phyloP scores from a whole-genome alignment of 2,113 vertebrate genomes.

The Parotia lawesii region DNA sequence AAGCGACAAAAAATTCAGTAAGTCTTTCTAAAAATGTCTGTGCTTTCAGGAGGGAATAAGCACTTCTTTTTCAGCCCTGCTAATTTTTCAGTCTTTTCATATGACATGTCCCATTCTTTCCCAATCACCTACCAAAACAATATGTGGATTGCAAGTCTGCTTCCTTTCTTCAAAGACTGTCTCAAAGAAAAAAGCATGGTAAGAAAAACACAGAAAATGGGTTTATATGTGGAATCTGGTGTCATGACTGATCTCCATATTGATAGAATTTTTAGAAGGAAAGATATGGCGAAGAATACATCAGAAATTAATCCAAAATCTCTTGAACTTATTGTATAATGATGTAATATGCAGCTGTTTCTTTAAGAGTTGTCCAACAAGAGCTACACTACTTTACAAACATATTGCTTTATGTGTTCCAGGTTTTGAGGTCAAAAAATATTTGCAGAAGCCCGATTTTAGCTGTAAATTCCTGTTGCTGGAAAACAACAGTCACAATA shows the following conservation, averaged over 20 bases:
- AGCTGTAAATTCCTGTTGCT: not conserved
- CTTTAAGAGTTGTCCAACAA: not conserved
- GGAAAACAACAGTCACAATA: not conserved
- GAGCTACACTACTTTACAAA: not conserved
- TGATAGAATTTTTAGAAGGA: not conserved
- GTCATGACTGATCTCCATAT: not conserved
- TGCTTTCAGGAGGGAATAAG: not conserved
- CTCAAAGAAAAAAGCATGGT: not conserved
- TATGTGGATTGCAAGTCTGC: not conserved
- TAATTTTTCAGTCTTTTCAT: not conserved
- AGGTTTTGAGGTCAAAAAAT: not conserved
- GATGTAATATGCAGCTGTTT: not conserved
- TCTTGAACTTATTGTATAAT: not conserved
- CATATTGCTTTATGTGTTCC: not conserved
- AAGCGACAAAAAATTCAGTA: not conserved
- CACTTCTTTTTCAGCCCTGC: not conserved
- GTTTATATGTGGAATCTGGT: not conserved
- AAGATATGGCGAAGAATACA: not conserved
- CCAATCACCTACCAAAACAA: not conserved
- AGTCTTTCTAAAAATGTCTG: not conserved
- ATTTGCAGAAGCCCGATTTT: not conserved
- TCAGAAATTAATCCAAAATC: not conserved
- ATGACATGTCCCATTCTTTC: not conserved
- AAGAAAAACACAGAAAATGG: not conserved
- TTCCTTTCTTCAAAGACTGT: not conserved